Percentiles rank a stretch among this genome's conserved stretches.
These are phyloP conservation scores for Hydractinia echinata DNA, from an alignment of 30 jellyfish, hydroid and myxozoan genomes.

Conservation along the genomic window DNA sequence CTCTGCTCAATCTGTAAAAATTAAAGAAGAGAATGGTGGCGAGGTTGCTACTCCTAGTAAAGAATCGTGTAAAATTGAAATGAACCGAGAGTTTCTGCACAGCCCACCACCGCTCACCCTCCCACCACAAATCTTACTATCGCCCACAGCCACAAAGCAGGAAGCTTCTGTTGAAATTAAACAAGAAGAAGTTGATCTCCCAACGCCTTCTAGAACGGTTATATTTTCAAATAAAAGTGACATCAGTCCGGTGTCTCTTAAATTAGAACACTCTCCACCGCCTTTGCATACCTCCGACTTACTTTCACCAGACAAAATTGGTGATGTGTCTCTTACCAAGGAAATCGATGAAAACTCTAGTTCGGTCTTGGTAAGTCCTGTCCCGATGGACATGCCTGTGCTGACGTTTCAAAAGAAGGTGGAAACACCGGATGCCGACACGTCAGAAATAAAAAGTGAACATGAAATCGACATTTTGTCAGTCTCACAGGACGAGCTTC, in stretches of 20 bases:
- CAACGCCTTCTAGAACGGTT: background rate
- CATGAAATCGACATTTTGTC: conserved; percentile 29
- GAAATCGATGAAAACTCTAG: background rate
- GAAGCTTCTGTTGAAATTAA: background rate
- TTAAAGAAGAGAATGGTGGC: too few relatives aligned
- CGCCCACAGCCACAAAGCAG: background rate
- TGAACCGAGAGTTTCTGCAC: background rate
- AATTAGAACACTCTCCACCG: conserved; percentile 30
- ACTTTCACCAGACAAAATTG: conserved; percentile 17
- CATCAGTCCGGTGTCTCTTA: background rate
- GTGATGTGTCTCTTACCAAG: background rate
- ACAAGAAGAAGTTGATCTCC: background rate
- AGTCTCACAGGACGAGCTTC: conserved; percentile 19
- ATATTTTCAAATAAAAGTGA: background rate
- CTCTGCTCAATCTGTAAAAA: background rate
- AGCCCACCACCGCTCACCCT: conserved; percentile 23
- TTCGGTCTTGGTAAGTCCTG: background rate
- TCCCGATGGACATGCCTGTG: conserved; percentile 32
- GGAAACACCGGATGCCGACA: background rate
- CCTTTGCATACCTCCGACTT: conserved; percentile 34
- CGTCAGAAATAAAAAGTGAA: conserved; percentile 3
- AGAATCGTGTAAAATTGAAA: too few relatives aligned
- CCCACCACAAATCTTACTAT: conserved; percentile 20
- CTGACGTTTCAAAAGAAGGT: background rate
- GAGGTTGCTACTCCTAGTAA: too few relatives aligned